A percentile compares a stretch with the other conserved stretches of the same genome.
These are phyloP conservation scores for Harpalus rubripes DNA, from an alignment of 2,888 invertebrate genomes.

Conservation along the genomic window DNA sequence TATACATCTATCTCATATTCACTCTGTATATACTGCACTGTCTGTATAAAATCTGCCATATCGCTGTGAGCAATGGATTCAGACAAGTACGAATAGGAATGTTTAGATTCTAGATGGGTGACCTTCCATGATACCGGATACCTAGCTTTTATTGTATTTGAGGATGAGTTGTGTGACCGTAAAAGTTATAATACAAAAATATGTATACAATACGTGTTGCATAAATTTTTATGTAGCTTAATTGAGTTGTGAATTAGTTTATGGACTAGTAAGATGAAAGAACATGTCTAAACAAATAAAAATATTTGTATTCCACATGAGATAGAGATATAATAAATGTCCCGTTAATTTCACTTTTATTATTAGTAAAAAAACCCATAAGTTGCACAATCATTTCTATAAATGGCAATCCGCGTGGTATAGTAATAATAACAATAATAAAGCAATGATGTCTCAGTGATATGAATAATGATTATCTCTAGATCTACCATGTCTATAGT, in stretches of 20 bases:
- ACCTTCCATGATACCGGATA: too few relatives aligned
- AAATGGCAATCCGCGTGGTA: conserved; percentile 13
- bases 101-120: too few relatives aligned
- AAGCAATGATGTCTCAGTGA: conserved; percentile 12
- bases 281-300: neutral
- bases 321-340: neutral
- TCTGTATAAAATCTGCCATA: too few relatives aligned
- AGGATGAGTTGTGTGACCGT: too few relatives aligned
- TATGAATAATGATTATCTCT: conserved; percentile 28
- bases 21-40: too few relatives aligned
- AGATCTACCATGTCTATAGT: conserved; percentile 7
- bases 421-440: conserved; percentile 12
- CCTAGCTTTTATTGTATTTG: too few relatives aligned
- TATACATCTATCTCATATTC: too few relatives aligned
- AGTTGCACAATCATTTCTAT: conserved; percentile 33
- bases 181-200: too few relatives aligned
- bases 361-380: conserved; percentile 19
- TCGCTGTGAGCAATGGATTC: too few relatives aligned
- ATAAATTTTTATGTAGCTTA: too few relatives aligned
- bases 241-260: neutral
- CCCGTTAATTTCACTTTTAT: neutral
- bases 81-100: too few relatives aligned
- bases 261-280: neutral
- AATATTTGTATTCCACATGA: neutral
- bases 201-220: too few relatives aligned